A percentile compares a stretch with the other conserved stretches of the same genome.
phyloP scores from a whole-genome alignment of 2,888 invertebrate species.

The Sphaerophoria rueppellii region DNA sequence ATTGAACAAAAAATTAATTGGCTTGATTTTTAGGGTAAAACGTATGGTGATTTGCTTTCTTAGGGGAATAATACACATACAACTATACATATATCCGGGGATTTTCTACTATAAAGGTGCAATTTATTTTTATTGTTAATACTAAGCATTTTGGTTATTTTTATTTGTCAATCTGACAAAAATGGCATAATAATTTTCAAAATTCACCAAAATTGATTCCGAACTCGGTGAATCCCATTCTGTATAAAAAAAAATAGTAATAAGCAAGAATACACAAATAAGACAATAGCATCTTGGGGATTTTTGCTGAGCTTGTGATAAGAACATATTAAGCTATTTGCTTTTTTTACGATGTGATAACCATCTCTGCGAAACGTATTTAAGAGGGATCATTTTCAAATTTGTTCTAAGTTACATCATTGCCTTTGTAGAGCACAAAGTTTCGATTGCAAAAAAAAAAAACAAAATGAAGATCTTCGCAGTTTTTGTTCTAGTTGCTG shows the following conservation, averaged over 20 bases:
- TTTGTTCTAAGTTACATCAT: conserved; percentile 14
- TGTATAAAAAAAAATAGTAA: no score
- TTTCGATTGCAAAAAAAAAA: neutral
- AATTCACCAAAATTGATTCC: neutral
- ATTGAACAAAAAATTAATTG: no score
- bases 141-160: no score
- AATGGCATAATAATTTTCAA: no score
- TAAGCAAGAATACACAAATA: neutral
- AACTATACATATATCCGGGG: no score
- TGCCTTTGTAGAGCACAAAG: no score
- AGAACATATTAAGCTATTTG: neutral
- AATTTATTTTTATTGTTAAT: no score
- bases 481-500: conserved; percentile 39
- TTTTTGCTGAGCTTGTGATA: neutral
- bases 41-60: no score
- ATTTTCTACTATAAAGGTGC: no score
- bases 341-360: neutral
- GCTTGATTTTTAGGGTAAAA: no score
- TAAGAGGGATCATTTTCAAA: neutral
- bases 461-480: conserved; percentile 57
- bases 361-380: neutral
- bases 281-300: neutral
- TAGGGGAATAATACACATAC: no score
- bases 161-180: no score
- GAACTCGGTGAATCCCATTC: neutral